Evolutionary conservation across 1,140 invertebrate species (phyloP), one percentile per base, ranked within the genome.

Genomic region (Pseudobourletiella spinata): DNA sequence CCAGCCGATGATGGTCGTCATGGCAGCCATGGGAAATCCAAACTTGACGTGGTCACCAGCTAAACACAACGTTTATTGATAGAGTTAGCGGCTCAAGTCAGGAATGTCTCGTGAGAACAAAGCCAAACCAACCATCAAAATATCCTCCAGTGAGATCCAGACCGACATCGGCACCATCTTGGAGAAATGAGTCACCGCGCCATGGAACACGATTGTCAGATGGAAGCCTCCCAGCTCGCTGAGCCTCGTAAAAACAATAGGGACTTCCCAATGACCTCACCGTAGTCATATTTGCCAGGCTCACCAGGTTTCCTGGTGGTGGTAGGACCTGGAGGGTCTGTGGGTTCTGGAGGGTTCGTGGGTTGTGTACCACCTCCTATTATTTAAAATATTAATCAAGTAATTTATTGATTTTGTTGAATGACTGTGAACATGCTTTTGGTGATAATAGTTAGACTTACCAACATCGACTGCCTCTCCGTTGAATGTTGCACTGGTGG

Each of bases 31-130:
- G 14, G 77, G 76, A 25, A 77, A 73, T 1, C 73, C 74, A 46
- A 78, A 77, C 59, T 78, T 78, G 0, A 78, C 73, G 62, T 70
- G 67, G 63, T 78, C 77, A 25, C 77, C 77, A 63, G 75, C 75
- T 76, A 63, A 2, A 64, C n/a, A n/a, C n/a, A n/a, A n/a, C n/a
- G n/a, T n/a, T 42, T 42, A 14, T 14, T 14, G 18, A 42, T 42
- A 42, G 35, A 18, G 18, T 42, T 42, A 18, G 18, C 11, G 18
- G 11, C 18, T 14, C 11, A 18, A 42, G 35, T 14, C 35, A 14
- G 35, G 57, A 57, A 44, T n/a, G 28, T 8, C 8, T 58, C 20
- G 29, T 14, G 30, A 2, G 55, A 55, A 15, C 15, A 39, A 39
- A 11, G 1, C 24, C 51, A 43, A 35, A 8, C n/a, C 8, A 26